Base-by-base conservation (phyloP, 2,797 vertebrate species). In the Huso huso region DNA sequence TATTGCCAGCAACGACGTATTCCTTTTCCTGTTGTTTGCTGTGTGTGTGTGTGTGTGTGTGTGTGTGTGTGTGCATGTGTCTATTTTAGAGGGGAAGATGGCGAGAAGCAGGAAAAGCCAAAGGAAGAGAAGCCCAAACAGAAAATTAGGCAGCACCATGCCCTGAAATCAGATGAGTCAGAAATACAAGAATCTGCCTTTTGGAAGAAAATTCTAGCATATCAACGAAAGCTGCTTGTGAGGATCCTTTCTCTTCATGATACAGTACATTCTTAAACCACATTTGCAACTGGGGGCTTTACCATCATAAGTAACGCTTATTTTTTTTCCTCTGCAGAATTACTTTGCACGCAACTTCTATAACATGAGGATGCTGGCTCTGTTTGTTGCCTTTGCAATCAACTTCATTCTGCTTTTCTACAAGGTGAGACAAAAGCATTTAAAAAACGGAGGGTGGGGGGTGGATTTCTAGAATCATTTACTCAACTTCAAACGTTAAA, bases 351-450 rank as follows among this genome's bases (percentile, higher is more conserved):
- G 94, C 73, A 95, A 94, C 81, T 97, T 95, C 76, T 98, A 97
- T 80, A 95, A 93, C 74, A 94, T 96, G 88, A 91, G 94, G 68
- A 88, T 97, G 85, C 76, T 97, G 82, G 91, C 94, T 0, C 81
- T 97, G 64, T 93, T 95, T 83, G 91, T 96, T 3, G 88, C 95
- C 50, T 97, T 98, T 74, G 91, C 92, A 8, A 95, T 97, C 81
- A 97, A 97, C 83, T 97, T 98, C 80, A 96, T 97, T 77, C 87
- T 98, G 62, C 93, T 98, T 53, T 97, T 97, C 76, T 98, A 94
- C 76, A 98, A 97, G 93, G 95, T 94, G 79, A 79, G 74, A 10
- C 48, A 8, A 53, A 12, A 15, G 13, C 48, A 37, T 37, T 37
- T 37, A 37, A 37, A 37, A 37, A 37, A 37, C 3, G 37, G 37